Base-by-base conservation (phyloP, 2,888 invertebrate genomes). In the Epirrhoe alternata region DNA sequence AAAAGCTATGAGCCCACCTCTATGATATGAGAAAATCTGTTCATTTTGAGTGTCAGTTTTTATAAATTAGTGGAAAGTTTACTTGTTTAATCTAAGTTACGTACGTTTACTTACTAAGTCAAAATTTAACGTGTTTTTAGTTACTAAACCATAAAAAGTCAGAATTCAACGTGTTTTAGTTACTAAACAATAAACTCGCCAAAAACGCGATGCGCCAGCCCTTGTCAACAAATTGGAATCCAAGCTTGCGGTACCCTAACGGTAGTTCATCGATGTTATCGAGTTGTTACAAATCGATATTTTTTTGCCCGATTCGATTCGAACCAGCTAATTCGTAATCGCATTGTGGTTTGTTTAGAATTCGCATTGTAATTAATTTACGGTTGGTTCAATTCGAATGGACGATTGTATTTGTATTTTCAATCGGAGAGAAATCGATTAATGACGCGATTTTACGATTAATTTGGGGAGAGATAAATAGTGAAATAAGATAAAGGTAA, bases 201-300 rank as follows among this genome's bases (percentile, higher is more conserved):
- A n/a, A n/a, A n/a, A n/a, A n/a, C n/a, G n/a, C n/a, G n/a, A 12
- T 2, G 59, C n/a, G 59, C 16, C 75, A 73, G 69, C 82, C 78
- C 80, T 82, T 83, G 81, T 81, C 77, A 85, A 88, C 86, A 86
- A 87, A 85, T 86, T 83, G 76, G 75, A 83, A 88, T 86, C 83
- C 83, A 71, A 79, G 80, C 83, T 89, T 86, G 87, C 90, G 90
- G 90, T 89, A 88, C 78, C 75, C 85, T 86, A 87, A 88, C 89
- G 89, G 90, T 86, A 82, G 82, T 85, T 86, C 87, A 90, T 89
- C 87, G 78, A 72, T 69, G 51, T 83, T 87, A 89, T 66, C 54
- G 47, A 84, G 84, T 81, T 42, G 38, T 12, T 42, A 81, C 80
- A 83, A 86, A 86, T 84, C 82, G 84, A 81, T 85, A 82, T 73